Conservation (phyloP, 2,113 vertebrate genomes). For the Pedetes capensis region DNA sequence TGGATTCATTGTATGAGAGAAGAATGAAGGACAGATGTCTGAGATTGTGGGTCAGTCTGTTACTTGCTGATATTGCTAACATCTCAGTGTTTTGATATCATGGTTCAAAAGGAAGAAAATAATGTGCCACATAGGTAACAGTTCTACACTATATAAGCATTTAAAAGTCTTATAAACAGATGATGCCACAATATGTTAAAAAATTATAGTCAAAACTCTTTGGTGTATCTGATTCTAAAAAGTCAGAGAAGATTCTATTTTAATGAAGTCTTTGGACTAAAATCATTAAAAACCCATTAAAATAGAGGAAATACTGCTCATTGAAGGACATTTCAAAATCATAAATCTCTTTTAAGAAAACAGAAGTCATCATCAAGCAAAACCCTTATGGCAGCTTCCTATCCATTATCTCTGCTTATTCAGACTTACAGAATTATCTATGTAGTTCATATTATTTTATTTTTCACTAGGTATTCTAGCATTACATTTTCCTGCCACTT, state of each 20-base stretch:
- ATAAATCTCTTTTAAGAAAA: neutral
- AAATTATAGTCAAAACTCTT: neutral
- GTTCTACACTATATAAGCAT: neutral
- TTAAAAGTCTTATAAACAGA: neutral
- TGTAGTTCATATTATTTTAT: neutral
- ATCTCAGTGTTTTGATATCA: neutral
- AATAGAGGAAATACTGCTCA: neutral
- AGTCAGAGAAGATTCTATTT: neutral
- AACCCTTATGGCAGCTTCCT: neutral
- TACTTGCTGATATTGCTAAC: neutral
- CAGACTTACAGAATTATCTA: neutral
- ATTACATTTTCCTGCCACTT: neutral
- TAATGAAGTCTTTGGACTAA: neutral
- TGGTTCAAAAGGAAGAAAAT: neutral
- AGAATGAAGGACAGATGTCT: neutral
- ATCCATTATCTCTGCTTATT: neutral
- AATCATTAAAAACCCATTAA: conserved; percentile 2
- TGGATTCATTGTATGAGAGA: neutral
- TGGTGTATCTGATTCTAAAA: neutral
- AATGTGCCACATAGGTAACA: neutral
- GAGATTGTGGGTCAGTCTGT: neutral
- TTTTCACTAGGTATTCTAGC: conserved; percentile 2
- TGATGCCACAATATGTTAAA: neutral
- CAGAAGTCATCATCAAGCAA: neutral
- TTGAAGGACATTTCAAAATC: neutral